Base-by-base conservation (phyloP, 2,113 vertebrate genomes). In the Ageneiosus marmoratus region DNA sequence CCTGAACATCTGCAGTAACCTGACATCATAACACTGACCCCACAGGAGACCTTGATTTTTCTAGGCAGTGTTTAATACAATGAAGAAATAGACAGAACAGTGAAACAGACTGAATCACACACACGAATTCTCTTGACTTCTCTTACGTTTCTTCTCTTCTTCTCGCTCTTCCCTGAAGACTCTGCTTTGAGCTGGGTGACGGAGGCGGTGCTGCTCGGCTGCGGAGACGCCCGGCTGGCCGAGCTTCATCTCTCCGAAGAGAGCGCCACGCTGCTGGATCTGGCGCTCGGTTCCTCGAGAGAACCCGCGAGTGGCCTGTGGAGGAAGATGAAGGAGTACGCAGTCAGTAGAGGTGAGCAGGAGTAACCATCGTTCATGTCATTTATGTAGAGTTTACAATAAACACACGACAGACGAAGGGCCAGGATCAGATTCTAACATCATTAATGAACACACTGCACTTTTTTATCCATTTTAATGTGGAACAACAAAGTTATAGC, bases 321-420 rank as follows among this genome's bases (percentile, higher is more conserved):
- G 94, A 91, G 83, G 87, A 94, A 92, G 85, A 93, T 95, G 93
- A 93, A 94, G 88, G 94, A 94, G 74, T 94, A 93, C 2, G 92
- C 93, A 29, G 88, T 88, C 18, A 92, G 90, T 80, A 92, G 91
- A 91, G 94, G 94, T 94, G 81, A 86, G 80, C 41, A 77, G 60
- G 53, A 41, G 5, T 29, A 62, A 62, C 29, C 5, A 62, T 13
- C 27, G 29, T 67, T 0, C 0, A 29, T 62, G 13, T 63, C 29
- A 18, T 18, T 32, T 34, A 7, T 29, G 7, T 0, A 46, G 46
- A 7, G 9, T 10, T 50, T 15, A 13, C 48, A 50, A 12, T 13
- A 50, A 53, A 13, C 50, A 51, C 15, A 51, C 6, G 13, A 2
- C 9, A 12, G n/a, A 58, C 1, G 56, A 53, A 16, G 16, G 16